Evolutionary conservation across 2,113 vertebrate species (phyloP), one percentile per base, ranked within the genome.

Genomic region (Halichoerus grypus): DNA sequence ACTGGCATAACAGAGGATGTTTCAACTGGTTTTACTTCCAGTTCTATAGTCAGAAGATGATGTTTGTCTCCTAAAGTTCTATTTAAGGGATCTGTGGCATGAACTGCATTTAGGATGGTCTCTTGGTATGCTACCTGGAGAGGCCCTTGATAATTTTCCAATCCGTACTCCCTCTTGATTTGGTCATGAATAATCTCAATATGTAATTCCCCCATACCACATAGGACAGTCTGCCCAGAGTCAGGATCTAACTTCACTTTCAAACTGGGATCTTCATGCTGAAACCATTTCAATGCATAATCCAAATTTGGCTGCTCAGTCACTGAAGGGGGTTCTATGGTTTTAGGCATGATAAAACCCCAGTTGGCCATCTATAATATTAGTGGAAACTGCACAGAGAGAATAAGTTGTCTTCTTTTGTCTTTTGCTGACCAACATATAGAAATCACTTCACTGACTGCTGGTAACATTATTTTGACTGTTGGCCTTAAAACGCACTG

Each of bases 151-250:
- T 99, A 99, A 39, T 99, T 99, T 98, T 99, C 99, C 18, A 99
- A 98, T 97, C 99, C 99, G 83, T 99, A 99, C 96, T 99, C 99
- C 96, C 99, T 99, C 97, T 98, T 99, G 98, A 99, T 99, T 90
- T 99, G 99, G 89, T 99, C 99, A 39, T 99, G 99, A 98, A 99
- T 98, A 89, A 99, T 99, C 97, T 99, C 99, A 95, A 99, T 99
- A 97, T 99, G 99, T 94, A 99, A 99, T 94, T 99, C 99, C 77
- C 99, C 99, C 99, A 99, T 99, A 33, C 99, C 99, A 98, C 99
- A 99, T 33, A 99, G 98, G 94, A 99, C 94, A 21, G 99, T 99
- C 99, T 99, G 99, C 96, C 99, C 99, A 92, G 99, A 99, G 95
- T 99, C 99, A 87, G 98, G 98, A 98, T 99, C 99, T 36, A 97